Percentiles rank a stretch among this genome's conserved stretches.
phyloP scores from a whole-genome alignment of 2,113 vertebrate genomes.

The Corythornis cristatus region DNA sequence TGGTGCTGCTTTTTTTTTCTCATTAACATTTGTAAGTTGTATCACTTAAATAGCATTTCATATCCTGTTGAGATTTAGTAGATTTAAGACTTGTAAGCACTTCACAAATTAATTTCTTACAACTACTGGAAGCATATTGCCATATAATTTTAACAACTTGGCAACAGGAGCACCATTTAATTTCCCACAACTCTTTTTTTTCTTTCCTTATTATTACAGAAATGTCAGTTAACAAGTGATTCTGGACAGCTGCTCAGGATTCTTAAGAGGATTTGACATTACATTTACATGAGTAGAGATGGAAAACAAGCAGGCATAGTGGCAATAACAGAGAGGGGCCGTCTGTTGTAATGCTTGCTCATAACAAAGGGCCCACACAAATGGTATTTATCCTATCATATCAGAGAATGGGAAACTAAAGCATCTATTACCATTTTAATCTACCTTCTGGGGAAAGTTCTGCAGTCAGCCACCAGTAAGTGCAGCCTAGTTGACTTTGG shows the following conservation, averaged over 20 bases:
- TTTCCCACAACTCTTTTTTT: constrained; percentile 66
- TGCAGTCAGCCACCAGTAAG: constrained; percentile 47
- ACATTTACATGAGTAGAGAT: constrained; percentile 53
- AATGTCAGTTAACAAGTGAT: constrained; percentile 61
- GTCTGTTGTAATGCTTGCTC: background rate
- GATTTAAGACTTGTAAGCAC: constrained; percentile 62
- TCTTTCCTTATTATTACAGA: constrained; percentile 61
- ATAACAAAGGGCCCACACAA: background rate
- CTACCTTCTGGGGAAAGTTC: constrained; percentile 42
- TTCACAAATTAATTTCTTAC: constrained; percentile 71
- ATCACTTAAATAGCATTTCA: constrained; percentile 60
- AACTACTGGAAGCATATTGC: constrained; percentile 66
- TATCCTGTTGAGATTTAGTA: constrained; percentile 60
- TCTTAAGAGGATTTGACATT: constrained; percentile 62
- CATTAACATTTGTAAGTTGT: constrained; percentile 28
- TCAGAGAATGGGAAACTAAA: constrained; percentile 25
- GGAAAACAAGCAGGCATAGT: constrained; percentile 1
- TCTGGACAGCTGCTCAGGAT: constrained; percentile 41
- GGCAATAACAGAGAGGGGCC: background rate
- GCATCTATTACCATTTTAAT: constrained; percentile 46
- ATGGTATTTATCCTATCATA: background rate
- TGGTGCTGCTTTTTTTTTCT: constrained; percentile 26
- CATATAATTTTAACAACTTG: constrained; percentile 69
- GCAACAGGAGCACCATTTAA: constrained; percentile 50
- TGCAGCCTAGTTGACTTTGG: constrained; percentile 24